Percentiles rank a stretch among this genome's conserved stretches.
Conservation (phyloP, 2,113 vertebrate species). For the Panurus biarmicus region DNA sequence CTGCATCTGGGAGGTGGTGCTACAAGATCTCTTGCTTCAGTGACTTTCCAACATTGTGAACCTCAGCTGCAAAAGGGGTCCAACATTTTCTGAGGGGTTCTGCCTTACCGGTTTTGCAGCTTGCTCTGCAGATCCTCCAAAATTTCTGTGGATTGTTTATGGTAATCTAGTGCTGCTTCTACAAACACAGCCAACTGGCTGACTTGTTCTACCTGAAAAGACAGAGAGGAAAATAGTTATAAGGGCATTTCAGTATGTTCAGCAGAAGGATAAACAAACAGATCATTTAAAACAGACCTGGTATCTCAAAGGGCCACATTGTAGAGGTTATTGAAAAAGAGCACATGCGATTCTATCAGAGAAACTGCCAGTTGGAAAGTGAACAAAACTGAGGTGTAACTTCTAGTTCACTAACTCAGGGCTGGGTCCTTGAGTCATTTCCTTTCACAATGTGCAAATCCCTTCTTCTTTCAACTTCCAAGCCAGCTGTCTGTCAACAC, state of each 20-base stretch:
- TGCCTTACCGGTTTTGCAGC: slow-evolving; percentile 79
- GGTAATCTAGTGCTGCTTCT: slow-evolving; percentile 84
- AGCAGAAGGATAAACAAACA: background rate
- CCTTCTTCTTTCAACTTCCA: slow-evolving; percentile 26
- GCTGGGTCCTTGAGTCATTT: slow-evolving; percentile 35
- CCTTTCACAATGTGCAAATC: slow-evolving; percentile 43
- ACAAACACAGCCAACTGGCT: slow-evolving; percentile 85
- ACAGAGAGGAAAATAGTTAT: background rate
- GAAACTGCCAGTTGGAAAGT: slow-evolving; percentile 17
- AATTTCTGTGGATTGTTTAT: slow-evolving; percentile 81
- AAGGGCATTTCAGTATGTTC: background rate
- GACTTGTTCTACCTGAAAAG: slow-evolving; percentile 87
- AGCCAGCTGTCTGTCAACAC: slow-evolving; percentile 43
- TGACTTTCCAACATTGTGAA: background rate
- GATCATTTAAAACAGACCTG: background rate
- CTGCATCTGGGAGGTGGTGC: background rate
- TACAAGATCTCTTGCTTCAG: background rate
- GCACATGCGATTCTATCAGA: background rate
- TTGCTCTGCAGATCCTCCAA: slow-evolving; percentile 82
- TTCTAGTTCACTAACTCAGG: slow-evolving; percentile 2
- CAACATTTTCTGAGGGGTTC: background rate
- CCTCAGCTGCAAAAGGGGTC: background rate
- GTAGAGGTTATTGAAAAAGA: background rate
- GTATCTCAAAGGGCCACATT: background rate
- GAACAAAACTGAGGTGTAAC: slow-evolving; percentile 38